These are phyloP conservation scores for Pseudomugil gertrudae DNA, from an alignment of 2,797 vertebrate species.

Conservation along the genomic window DNA sequence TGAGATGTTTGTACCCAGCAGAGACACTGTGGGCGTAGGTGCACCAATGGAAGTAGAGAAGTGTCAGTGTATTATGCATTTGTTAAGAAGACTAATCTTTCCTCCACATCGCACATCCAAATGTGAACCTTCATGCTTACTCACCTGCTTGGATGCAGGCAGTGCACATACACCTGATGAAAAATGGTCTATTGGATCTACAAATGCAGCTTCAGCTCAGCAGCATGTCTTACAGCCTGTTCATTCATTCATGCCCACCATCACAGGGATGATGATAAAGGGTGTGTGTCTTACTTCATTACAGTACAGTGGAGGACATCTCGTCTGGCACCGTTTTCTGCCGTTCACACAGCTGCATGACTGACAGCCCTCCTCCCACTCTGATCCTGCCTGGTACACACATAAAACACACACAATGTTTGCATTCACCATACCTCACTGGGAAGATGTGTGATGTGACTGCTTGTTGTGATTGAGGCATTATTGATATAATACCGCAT, in stretches of 20 bases:
- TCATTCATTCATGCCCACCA: no score
- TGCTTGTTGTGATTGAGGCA: no score
- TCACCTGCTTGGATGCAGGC: no score
- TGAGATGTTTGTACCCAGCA: conserved; percentile 40
- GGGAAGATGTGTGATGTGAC: no score
- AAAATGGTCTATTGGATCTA: no score
- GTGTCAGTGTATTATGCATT: neutral
- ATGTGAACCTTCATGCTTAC: no score
- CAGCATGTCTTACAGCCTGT: no score
- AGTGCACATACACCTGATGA: no score
- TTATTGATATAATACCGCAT: no score
- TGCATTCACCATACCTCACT: neutral
- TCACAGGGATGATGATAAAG: neutral
- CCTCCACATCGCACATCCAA: no score
- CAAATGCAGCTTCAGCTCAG: no score
- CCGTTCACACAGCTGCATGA: conserved; percentile 85
- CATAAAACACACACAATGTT: conserved; percentile 25
- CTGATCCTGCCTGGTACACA: conserved; percentile 77
- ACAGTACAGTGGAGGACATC: conserved; percentile 82
- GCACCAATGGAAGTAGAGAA: neutral
- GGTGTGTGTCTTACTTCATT: conserved; percentile 80
- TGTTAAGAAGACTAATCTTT: neutral
- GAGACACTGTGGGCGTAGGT: conserved; percentile 17
- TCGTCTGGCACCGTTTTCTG: conserved; percentile 75
- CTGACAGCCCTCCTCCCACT: conserved; percentile 86